These are phyloP conservation scores for Drosophila prostipennis DNA, from an alignment of 2,888 invertebrate genomes.

Conservation along the genomic window DNA sequence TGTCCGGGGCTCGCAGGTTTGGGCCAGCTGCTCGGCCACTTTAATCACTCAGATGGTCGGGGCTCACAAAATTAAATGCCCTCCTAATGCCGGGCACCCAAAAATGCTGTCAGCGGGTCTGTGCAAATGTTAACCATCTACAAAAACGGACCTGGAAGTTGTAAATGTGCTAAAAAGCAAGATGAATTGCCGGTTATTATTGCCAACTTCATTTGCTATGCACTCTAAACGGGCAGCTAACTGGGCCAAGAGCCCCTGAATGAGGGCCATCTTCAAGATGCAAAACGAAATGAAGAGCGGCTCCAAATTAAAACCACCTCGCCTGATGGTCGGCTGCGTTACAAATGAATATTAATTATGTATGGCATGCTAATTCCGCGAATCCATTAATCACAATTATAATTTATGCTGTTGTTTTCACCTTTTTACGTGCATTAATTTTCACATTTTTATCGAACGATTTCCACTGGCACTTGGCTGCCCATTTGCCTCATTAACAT, in stretches of 20 bases:
- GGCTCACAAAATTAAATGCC: constrained; percentile 39
- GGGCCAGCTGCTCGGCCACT: constrained; percentile 40
- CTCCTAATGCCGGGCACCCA: constrained; percentile 2
- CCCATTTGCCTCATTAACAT: constrained; percentile 44
- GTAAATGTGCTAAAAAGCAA: constrained; percentile 70
- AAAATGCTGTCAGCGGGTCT: background rate
- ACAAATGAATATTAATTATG: constrained; percentile 50
- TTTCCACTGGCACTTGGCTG: constrained; percentile 19
- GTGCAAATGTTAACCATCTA: constrained; percentile 1
- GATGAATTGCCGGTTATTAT: constrained; percentile 71
- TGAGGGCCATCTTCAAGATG: constrained; percentile 44
- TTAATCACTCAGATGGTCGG: constrained; percentile 48
- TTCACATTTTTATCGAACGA: constrained; percentile 23
- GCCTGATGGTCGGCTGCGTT: constrained; percentile 13
- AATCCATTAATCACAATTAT: constrained; percentile 57
- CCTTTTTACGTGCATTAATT: constrained; percentile 29
- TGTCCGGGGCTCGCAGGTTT: constrained; percentile 30
- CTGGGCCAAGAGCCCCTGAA: constrained; percentile 37
- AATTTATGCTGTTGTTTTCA: constrained; percentile 40
- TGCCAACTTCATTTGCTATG: constrained; percentile 45
- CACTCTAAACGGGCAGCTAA: constrained; percentile 21
- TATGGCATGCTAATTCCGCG: constrained; percentile 45
- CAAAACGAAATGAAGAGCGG: constrained; percentile 3
- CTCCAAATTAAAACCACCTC: constrained; percentile 27
- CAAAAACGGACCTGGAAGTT: constrained; percentile 28